phyloP scores from a whole-genome alignment of 2,113 vertebrate species.

The Gila orcuttii region DNA sequence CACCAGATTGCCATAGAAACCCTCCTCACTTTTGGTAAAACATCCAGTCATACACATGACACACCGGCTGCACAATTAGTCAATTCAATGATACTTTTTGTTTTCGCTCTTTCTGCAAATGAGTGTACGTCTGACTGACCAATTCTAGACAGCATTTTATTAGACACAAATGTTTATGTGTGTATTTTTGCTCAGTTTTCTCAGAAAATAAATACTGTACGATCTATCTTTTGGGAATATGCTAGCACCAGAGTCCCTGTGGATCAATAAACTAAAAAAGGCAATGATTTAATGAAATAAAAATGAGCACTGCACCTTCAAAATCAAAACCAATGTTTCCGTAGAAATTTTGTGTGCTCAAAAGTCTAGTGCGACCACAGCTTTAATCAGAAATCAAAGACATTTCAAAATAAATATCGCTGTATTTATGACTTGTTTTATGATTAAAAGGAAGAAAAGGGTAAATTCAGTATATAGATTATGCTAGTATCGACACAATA shows the following conservation, averaged over 20 bases:
- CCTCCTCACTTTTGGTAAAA: constrained; percentile 89
- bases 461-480: too few relatives aligned
- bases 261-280: not conserved
- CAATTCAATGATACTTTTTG: not conserved
- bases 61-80: not conserved
- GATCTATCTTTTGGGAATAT: not conserved
- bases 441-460: too few relatives aligned
- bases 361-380: too few relatives aligned
- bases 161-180: not conserved
- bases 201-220: not conserved
- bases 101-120: not conserved
- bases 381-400: not conserved
- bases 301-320: not conserved
- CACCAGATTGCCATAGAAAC: constrained; percentile 91
- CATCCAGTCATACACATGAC: not conserved
- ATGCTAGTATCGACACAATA: not conserved
- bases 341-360: too few relatives aligned
- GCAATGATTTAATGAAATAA: not conserved
- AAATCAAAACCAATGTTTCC: too few relatives aligned
- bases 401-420: not conserved
- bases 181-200: not conserved
- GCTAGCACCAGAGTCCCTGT: too few relatives aligned
- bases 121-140: not conserved
- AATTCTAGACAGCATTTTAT: not conserved
- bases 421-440: not conserved